These are phyloP conservation scores for Cerceris rybyensis DNA, from an alignment of 2,888 invertebrate species.

Conservation along the genomic window DNA sequence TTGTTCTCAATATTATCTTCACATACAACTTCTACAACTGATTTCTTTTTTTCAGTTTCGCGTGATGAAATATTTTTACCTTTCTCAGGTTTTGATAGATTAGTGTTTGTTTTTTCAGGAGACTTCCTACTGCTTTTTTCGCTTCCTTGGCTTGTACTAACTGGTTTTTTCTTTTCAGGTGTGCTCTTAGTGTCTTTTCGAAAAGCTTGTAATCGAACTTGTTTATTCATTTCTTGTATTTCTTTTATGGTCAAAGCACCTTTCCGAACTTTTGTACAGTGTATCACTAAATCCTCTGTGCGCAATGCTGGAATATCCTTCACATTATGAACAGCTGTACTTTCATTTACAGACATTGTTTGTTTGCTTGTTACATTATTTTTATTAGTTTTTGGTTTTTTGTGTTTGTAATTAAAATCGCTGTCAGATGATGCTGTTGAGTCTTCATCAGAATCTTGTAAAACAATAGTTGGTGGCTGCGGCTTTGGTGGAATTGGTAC, in stretches of 20 bases:
- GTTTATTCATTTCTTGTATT: slow-evolving; percentile 60
- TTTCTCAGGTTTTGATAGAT: too few relatives aligned
- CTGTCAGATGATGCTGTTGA: background rate
- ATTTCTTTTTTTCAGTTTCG: background rate
- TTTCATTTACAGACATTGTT: background rate
- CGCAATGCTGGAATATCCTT: too few relatives aligned
- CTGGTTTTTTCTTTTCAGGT: background rate
- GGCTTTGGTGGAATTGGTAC: slow-evolving; percentile 78
- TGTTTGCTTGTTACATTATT: background rate
- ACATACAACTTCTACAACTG: background rate
- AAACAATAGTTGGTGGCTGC: slow-evolving; percentile 72
- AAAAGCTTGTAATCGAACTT: background rate
- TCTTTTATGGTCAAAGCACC: slow-evolving; percentile 65
- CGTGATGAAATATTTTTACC: too few relatives aligned
- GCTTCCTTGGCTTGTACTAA: background rate
- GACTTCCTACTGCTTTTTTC: background rate
- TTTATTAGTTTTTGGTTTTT: background rate
- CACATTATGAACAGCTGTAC: background rate
- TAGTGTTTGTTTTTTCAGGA: too few relatives aligned
- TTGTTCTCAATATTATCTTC: slow-evolving; percentile 5
- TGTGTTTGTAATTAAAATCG: background rate
- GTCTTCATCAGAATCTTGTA: slow-evolving; percentile 73
- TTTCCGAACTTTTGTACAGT: slow-evolving; percentile 69
- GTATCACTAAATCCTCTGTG: slow-evolving; percentile 63
- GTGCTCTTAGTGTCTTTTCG: background rate